Conservation (phyloP, 2,797 vertebrate genomes). For the Danio tinwini region DNA sequence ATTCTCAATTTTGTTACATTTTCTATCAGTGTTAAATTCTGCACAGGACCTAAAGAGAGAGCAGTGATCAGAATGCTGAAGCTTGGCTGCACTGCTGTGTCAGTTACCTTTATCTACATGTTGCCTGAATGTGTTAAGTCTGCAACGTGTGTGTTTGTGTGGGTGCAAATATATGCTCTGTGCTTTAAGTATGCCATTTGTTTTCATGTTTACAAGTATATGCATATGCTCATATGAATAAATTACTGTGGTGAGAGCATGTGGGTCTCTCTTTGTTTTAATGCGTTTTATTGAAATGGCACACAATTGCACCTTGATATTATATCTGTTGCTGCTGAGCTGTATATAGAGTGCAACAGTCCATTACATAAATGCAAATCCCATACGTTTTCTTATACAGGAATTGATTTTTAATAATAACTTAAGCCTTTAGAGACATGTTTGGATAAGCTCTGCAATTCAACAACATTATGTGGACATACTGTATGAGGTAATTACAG, state of each 20-base stretch:
- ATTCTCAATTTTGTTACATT: too few species aligned
- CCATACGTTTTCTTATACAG: not conserved
- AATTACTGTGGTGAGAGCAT: not conserved
- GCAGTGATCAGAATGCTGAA: not conserved
- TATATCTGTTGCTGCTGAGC: not conserved
- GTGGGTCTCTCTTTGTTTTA: not conserved
- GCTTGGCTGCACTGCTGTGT: not conserved
- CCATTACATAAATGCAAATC: not conserved
- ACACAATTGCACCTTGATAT: not conserved
- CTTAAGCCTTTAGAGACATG: not conserved
- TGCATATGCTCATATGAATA: slow-evolving; percentile 23
- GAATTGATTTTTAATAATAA: not conserved
- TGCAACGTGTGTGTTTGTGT: slow-evolving; percentile 1
- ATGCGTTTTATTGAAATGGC: not conserved
- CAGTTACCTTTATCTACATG: not conserved
- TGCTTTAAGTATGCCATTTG: slow-evolving; percentile 6
- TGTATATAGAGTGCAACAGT: not conserved
- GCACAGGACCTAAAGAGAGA: not conserved
- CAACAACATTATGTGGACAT: too few species aligned
- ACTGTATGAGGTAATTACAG: too few species aligned
- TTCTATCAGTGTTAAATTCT: not conserved
- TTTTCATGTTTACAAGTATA: slow-evolving; percentile 20
- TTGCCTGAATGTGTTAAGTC: not conserved
- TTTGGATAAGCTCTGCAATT: too few species aligned
- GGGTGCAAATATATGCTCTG: slow-evolving; percentile 25